Percentiles rank a stretch among this genome's conserved stretches.
Conservation (phyloP, 2,888 invertebrate genomes). For the Macrosiphum euphorbiae region DNA sequence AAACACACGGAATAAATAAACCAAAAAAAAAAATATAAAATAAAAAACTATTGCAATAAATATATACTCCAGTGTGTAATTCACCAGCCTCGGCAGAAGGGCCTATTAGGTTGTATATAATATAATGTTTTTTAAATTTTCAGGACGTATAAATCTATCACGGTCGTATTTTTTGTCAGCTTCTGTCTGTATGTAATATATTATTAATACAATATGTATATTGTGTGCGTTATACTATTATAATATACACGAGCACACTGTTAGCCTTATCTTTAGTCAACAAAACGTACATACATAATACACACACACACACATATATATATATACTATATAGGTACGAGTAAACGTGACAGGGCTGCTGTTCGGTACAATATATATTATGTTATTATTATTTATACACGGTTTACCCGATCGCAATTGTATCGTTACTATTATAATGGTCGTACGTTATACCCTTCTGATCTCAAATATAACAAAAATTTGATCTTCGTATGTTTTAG, state of each 20-base stretch:
- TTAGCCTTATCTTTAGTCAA: background rate
- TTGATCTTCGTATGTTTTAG: background rate
- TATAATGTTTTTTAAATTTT: slow-evolving; percentile 6
- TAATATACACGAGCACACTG: background rate
- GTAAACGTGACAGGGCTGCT: background rate
- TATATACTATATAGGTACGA: background rate
- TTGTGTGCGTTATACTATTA: background rate
- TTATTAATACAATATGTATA: background rate
- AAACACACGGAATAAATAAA: slow-evolving; percentile 39
- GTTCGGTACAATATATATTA: background rate
- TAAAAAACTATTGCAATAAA: slow-evolving; percentile 22
- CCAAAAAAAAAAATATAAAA: background rate
- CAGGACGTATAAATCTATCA: background rate
- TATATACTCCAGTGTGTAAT: background rate
- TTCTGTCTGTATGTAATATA: background rate
- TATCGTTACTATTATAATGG: background rate
- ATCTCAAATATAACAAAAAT: background rate
- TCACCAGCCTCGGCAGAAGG: background rate
- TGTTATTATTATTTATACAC: background rate
- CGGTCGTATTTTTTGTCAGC: background rate
- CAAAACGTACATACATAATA: background rate
- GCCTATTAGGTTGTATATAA: background rate
- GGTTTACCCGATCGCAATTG: background rate
- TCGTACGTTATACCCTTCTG: background rate
- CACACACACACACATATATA: no score